Evolutionary conservation across 1,140 invertebrate genomes (phyloP).

Genomic region (Dendrolimus kikuchii): DNA sequence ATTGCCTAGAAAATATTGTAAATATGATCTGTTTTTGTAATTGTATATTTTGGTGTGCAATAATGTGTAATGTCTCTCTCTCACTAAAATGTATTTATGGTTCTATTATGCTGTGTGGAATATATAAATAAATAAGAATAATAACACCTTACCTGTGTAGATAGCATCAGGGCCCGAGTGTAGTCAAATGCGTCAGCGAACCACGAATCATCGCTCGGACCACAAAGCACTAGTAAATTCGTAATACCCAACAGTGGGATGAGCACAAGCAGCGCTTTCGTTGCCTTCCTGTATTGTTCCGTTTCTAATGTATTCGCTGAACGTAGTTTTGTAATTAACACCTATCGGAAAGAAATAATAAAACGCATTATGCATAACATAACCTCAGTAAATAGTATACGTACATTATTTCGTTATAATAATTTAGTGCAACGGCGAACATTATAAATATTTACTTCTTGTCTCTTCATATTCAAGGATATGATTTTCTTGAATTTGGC

Average conservation of each 20-base stretch:
- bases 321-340: slow-evolving; percentile 92
- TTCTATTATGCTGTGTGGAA: too few species aligned
- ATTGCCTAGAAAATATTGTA: too few species aligned
- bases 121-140: neutral
- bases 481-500: too few species aligned
- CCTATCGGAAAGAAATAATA: slow-evolving; percentile 64
- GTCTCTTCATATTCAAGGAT: too few species aligned
- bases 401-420: neutral
- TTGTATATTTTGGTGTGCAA: too few species aligned
- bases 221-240: slow-evolving; percentile 85
- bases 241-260: slow-evolving; percentile 92
- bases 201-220: slow-evolving; percentile 79
- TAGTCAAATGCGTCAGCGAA: slow-evolving; percentile 79
- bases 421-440: neutral
- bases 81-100: too few species aligned
- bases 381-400: neutral
- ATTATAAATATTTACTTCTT: too few species aligned
- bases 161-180: slow-evolving; percentile 81
- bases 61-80: too few species aligned
- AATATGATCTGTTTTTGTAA: too few species aligned
- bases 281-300: slow-evolving; percentile 90
- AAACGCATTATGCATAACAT: neutral
- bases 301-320: slow-evolving; percentile 90
- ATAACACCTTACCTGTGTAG: slow-evolving; percentile 80
- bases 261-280: slow-evolving; percentile 89